These are phyloP conservation scores for Leptodactylus fallax DNA, from an alignment of 2,797 vertebrate species.

Conservation along the genomic window DNA sequence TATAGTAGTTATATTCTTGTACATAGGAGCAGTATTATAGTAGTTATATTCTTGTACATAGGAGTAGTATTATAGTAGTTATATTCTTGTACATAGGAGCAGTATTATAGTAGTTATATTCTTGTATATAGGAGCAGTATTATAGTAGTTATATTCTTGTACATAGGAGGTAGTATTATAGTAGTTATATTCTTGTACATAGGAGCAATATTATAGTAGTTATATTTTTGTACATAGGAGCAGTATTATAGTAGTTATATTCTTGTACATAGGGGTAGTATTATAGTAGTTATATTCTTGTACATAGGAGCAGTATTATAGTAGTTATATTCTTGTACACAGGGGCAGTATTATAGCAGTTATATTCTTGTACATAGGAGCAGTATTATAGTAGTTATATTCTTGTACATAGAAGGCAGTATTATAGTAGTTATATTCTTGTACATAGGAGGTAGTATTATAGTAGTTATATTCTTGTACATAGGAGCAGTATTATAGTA, in stretches of 20 bases:
- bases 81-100: not conserved
- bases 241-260: conserved; percentile 3
- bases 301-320: not conserved
- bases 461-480: conserved; percentile 7
- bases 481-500: conserved; percentile 11
- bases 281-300: not conserved
- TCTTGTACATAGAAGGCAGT: not conserved
- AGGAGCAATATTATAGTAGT: not conserved
- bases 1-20: conserved; percentile 11
- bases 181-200: conserved; percentile 4
- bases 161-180: not conserved
- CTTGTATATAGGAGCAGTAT: not conserved
- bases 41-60: conserved; percentile 11
- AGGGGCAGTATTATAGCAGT: not conserved
- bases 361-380: not conserved
- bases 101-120: not conserved
- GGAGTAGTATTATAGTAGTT: not conserved
- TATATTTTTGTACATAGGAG: not conserved
- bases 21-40: conserved; percentile 7
- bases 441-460: conserved; percentile 1
- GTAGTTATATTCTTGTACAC: conserved; percentile 10
- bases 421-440: conserved; percentile 4
- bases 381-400: not conserved
- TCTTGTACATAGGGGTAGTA: not conserved
- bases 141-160: conserved; percentile 10